Conservation (phyloP, 2,113 vertebrate species). For the Lepus europaeus region DNA sequence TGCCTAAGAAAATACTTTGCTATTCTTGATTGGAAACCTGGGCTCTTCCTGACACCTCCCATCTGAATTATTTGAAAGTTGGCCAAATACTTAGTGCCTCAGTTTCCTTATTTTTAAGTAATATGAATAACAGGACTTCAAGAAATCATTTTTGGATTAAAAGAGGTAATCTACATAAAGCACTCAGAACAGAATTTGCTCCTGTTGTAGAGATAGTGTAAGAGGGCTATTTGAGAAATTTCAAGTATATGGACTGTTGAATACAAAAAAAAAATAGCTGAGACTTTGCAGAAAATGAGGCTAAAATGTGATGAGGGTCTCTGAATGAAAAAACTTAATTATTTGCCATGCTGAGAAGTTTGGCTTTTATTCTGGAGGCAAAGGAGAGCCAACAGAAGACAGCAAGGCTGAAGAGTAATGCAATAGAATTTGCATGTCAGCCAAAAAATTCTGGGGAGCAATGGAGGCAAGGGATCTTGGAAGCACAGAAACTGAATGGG, state of each 20-base stretch:
- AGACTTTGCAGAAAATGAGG: no score
- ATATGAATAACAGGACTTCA: neutral
- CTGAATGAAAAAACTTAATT: no score
- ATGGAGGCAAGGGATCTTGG: neutral
- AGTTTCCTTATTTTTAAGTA: neutral
- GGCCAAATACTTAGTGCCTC: neutral
- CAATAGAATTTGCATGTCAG: neutral
- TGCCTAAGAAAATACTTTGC: no score
- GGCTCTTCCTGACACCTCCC: neutral
- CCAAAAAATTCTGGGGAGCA: neutral
- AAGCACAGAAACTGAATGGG: neutral
- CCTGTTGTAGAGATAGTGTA: no score
- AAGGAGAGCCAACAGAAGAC: neutral
- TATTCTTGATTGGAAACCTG: neutral
- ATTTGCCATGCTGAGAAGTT: no score
- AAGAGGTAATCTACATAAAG: neutral
- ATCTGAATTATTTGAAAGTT: neutral
- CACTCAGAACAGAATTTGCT: neutral
- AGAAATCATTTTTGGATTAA: neutral
- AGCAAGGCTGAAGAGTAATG: neutral
- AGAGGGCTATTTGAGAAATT: no score
- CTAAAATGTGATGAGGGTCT: no score
- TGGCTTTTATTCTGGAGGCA: no score
- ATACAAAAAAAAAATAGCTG: no score
- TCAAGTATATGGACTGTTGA: no score